phyloP scores from a whole-genome alignment of 2,797 vertebrate species.

The Prionace glauca region DNA sequence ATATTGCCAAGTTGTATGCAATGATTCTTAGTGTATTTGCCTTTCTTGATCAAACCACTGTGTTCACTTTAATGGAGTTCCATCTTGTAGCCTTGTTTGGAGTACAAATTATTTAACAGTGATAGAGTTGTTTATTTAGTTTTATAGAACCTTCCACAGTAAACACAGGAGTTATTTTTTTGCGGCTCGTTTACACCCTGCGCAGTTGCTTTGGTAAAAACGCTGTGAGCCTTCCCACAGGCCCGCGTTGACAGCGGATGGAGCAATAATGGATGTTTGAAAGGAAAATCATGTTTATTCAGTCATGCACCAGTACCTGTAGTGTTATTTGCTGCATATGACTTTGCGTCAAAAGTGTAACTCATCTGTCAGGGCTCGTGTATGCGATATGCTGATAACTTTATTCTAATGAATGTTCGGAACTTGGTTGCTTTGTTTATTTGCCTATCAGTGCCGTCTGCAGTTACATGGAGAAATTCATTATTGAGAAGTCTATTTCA shows the following conservation, averaged over 20 bases:
- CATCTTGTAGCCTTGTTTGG: neutral
- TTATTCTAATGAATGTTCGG: slow-evolving; percentile 27
- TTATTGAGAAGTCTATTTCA: slow-evolving; percentile 36
- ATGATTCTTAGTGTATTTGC: neutral
- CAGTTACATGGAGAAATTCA: slow-evolving; percentile 27
- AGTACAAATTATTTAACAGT: neutral
- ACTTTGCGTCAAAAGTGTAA: slow-evolving; percentile 27
- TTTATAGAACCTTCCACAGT: neutral
- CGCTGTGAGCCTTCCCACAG: neutral
- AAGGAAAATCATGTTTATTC: slow-evolving; percentile 24
- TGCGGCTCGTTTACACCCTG: neutral
- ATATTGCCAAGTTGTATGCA: neutral
- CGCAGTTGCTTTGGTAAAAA: neutral
- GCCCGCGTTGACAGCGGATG: neutral
- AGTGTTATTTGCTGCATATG: slow-evolving; percentile 1
- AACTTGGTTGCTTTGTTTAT: slow-evolving; percentile 29
- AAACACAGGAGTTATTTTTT: neutral
- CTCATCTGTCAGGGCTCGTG: slow-evolving; percentile 1
- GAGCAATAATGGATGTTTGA: slow-evolving; percentile 30
- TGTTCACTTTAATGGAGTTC: too few relatives aligned
- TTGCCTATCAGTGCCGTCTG: slow-evolving; percentile 6
- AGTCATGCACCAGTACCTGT: neutral
- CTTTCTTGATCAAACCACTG: neutral
- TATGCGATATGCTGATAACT: slow-evolving; percentile 12
- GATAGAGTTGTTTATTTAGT: neutral